Evolutionary conservation across 1,140 invertebrate genomes (phyloP).

Genomic region (Pogonomyrmex californicus): DNA sequence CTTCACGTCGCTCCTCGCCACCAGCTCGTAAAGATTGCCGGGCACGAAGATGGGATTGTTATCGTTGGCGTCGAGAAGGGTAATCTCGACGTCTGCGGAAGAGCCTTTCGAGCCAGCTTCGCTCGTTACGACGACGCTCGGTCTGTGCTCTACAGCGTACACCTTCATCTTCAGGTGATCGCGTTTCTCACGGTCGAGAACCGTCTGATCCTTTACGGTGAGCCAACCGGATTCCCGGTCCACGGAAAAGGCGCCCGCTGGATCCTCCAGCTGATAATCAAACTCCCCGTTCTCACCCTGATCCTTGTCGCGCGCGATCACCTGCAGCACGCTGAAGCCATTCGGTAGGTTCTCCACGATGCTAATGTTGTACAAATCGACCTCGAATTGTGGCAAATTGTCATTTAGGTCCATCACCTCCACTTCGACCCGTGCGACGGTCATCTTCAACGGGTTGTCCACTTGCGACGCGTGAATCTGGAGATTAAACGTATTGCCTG

Average conservation of each 20-base stretch:
- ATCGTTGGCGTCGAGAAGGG: slow-evolving; percentile 94
- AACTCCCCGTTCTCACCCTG: slow-evolving; percentile 95
- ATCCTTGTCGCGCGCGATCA: slow-evolving; percentile 92
- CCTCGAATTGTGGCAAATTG: slow-evolving; percentile 94
- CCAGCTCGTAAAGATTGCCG: slow-evolving; percentile 93
- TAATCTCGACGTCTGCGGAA: slow-evolving; percentile 92
- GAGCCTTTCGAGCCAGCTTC: slow-evolving; percentile 83
- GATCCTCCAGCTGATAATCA: slow-evolving; percentile 92
- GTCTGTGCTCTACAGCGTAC: slow-evolving; percentile 91
- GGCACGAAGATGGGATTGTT: slow-evolving; percentile 95
- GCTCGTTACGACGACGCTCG: slow-evolving; percentile 87
- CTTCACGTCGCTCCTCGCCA: slow-evolving; percentile 90
- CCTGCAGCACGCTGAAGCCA: slow-evolving; percentile 90
- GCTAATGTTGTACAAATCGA: slow-evolving; percentile 96
- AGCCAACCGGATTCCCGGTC: slow-evolving; percentile 94
- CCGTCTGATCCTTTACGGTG: slow-evolving; percentile 92
- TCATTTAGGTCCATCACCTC: slow-evolving; percentile 94
- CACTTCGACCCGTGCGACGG: slow-evolving; percentile 91
- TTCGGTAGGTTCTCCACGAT: slow-evolving; percentile 96
- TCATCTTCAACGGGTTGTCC: slow-evolving; percentile 92
- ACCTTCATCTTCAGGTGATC: slow-evolving; percentile 91
- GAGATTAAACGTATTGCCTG: slow-evolving; percentile 91
- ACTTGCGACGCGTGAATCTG: slow-evolving; percentile 93
- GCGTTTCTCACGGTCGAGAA: slow-evolving; percentile 93
- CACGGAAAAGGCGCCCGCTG: slow-evolving; percentile 92